These are phyloP conservation scores for Brachionus rotundiformis DNA, from an alignment of 1,140 invertebrate genomes.

Conservation along the genomic window DNA sequence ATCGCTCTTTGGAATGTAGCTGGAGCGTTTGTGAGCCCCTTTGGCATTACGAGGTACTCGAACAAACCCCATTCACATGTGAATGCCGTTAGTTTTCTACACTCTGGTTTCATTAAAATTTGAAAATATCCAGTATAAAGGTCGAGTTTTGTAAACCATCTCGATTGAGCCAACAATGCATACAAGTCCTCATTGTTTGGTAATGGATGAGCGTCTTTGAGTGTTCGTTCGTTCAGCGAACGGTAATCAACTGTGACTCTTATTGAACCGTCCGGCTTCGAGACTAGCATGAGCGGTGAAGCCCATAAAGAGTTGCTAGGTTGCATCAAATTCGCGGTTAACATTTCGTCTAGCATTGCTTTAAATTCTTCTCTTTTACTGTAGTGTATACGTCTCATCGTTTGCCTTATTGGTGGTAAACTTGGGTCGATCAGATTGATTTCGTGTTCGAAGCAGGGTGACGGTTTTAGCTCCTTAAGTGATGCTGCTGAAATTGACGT, in stretches of 20 bases:
- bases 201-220: slow-evolving; percentile 43
- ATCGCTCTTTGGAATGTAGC: slow-evolving; percentile 60
- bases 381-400: not conserved
- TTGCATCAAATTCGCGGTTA: slow-evolving; percentile 53
- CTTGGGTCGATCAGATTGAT: not conserved
- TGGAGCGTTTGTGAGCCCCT: slow-evolving; percentile 61
- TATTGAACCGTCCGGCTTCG: slow-evolving; percentile 33
- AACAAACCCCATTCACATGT: slow-evolving; percentile 51
- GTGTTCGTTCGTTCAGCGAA: slow-evolving; percentile 53
- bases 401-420: slow-evolving; percentile 16
- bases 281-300: slow-evolving; percentile 19
- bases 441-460: not conserved
- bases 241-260: slow-evolving; percentile 7
- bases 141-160: slow-evolving; percentile 33
- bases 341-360: slow-evolving; percentile 26
- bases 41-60: slow-evolving; percentile 60
- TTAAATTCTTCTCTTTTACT: not conserved
- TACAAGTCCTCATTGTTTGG: slow-evolving; percentile 53
- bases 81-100: not conserved
- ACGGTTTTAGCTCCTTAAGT: not conserved
- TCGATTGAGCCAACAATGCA: slow-evolving; percentile 40
- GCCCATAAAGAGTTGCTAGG: slow-evolving; percentile 5
- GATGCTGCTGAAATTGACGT: not conserved
- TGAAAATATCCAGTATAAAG: not conserved
- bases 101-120: not conserved